These are phyloP conservation scores for Diorhabda sublineata DNA, from an alignment of 1,140 invertebrate genomes.

Conservation along the genomic window DNA sequence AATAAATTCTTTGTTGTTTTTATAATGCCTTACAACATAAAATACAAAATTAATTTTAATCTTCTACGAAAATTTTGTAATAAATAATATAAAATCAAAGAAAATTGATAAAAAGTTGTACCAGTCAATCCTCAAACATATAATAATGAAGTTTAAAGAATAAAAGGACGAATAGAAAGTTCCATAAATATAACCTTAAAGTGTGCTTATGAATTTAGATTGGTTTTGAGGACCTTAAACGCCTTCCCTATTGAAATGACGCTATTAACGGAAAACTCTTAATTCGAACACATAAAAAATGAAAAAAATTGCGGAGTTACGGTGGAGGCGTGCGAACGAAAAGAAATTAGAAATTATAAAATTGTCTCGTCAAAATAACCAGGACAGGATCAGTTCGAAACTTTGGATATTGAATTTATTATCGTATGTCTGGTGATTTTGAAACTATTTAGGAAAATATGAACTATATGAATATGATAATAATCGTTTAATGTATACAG, in stretches of 20 bases:
- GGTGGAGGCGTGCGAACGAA: constrained; percentile 36
- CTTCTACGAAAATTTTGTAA: too few relatives aligned
- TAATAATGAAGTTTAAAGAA: neutral
- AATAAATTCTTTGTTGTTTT: too few relatives aligned
- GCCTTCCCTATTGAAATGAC: constrained; percentile 35
- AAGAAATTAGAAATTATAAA: constrained; percentile 39
- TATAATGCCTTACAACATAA: too few relatives aligned
- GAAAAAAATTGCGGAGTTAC: constrained; percentile 24
- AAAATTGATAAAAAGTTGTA: constrained; percentile 8
- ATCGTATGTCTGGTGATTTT: too few relatives aligned
- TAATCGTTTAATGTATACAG: too few relatives aligned
- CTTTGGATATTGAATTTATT: too few relatives aligned
- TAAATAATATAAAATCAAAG: constrained; percentile 22
- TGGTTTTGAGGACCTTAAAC: constrained; percentile 30
- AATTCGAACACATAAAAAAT: constrained; percentile 36
- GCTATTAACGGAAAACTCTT: constrained; percentile 37
- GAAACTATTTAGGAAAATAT: too few relatives aligned
- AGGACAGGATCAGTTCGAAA: neutral
- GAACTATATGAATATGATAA: too few relatives aligned
- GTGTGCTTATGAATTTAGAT: constrained; percentile 43
- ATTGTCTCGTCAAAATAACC: constrained; percentile 6
- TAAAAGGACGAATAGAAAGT: neutral
- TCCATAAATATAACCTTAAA: constrained; percentile 33
- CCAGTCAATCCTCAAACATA: neutral
- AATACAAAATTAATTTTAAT: too few relatives aligned